These are phyloP conservation scores for Xylophagus ater DNA, from an alignment of 2,888 invertebrate species.

Conservation along the genomic window DNA sequence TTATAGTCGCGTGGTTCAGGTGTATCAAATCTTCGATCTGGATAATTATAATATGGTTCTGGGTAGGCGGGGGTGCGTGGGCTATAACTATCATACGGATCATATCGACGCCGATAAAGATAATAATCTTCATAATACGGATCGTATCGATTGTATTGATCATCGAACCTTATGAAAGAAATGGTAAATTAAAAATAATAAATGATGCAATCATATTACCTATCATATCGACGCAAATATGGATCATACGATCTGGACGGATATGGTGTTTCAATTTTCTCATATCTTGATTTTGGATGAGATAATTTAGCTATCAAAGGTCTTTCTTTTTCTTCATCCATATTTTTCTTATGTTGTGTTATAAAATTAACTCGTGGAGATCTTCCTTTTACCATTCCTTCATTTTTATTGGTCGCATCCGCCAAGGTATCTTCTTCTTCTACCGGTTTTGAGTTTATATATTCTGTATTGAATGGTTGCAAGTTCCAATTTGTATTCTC, in stretches of 20 bases:
- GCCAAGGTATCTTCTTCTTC: conserved; percentile 39
- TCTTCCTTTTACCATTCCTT: conserved; percentile 45
- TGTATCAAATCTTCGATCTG: conserved; percentile 34
- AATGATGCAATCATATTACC: conserved; percentile 23
- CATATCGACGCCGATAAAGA: conserved; percentile 32
- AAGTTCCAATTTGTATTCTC: conserved; percentile 51
- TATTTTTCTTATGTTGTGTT: conserved; percentile 45
- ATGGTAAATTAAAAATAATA: not conserved
- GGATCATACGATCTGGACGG: conserved; percentile 36
- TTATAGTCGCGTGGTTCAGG: conserved; percentile 32
- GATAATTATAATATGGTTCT: conserved; percentile 35
- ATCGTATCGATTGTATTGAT: conserved; percentile 32
- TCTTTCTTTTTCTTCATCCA: conserved; percentile 11
- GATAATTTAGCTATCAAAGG: no score
- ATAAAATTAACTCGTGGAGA: conserved; percentile 57
- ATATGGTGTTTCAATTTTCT: conserved; percentile 22
- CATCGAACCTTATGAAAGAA: conserved; percentile 30
- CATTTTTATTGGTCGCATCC: conserved; percentile 45
- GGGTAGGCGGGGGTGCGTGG: conserved; percentile 33
- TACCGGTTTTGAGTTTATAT: conserved; percentile 23
- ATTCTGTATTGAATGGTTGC: conserved; percentile 42
- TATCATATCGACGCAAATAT: conserved; percentile 35
- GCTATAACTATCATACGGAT: conserved; percentile 35
- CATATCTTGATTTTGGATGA: conserved; percentile 10
- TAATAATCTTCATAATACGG: conserved; percentile 35